phyloP scores from a whole-genome alignment of 2,113 vertebrate genomes.

The Gallinago media region DNA sequence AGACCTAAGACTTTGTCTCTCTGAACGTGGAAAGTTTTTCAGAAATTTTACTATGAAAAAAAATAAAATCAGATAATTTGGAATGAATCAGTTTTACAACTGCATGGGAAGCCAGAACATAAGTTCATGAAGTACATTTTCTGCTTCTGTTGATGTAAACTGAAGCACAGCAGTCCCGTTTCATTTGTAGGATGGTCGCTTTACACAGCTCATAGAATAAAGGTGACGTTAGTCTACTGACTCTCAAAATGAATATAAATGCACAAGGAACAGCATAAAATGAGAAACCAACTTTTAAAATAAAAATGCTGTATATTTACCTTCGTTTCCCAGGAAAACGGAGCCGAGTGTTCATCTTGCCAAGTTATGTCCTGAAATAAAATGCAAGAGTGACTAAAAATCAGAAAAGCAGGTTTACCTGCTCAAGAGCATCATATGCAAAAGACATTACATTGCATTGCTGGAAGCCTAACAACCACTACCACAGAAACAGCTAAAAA shows the following conservation, averaged over 20 bases:
- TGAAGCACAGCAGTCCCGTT: not conserved
- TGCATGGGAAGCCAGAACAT: not conserved
- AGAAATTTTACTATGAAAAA: not conserved
- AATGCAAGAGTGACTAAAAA: constrained; percentile 64
- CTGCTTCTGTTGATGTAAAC: not conserved
- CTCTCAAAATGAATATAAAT: not conserved
- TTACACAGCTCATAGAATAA: not conserved
- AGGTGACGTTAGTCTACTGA: not conserved
- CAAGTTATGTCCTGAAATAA: constrained; percentile 93
- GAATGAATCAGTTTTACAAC: not conserved
- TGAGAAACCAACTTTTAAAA: not conserved
- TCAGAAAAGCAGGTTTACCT: not conserved
- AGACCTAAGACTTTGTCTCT: not conserved
- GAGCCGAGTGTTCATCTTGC: constrained; percentile 98
- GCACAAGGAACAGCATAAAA: not conserved
- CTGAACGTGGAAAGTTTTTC: not conserved
- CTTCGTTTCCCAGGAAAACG: constrained; percentile 98
- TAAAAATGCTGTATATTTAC: constrained; percentile 74
- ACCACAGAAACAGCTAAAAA: not conserved
- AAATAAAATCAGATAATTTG: not conserved
- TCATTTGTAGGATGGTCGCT: not conserved
- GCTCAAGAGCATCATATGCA: not conserved
- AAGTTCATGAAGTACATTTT: not conserved
- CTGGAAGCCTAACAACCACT: not conserved
- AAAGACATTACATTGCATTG: not conserved